Evolutionary conservation across 2,888 invertebrate genomes (phyloP).

Genomic region (Achlya flavicornis): DNA sequence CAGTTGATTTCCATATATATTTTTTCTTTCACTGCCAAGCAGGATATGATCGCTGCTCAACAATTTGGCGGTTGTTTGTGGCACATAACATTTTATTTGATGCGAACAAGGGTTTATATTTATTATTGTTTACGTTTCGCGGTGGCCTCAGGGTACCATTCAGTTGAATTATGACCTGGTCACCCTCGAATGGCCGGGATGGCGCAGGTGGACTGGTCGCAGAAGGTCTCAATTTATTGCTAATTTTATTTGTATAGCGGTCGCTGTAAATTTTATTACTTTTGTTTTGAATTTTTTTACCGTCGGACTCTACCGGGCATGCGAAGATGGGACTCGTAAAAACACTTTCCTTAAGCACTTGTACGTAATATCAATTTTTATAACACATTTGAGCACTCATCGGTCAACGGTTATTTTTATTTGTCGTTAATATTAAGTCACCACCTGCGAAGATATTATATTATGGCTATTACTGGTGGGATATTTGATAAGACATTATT

Average conservation of each 20-base stretch:
- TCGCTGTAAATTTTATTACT: conserved; percentile 54
- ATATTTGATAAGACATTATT: neutral
- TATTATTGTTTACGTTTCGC: conserved; percentile 64
- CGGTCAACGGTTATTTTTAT: neutral
- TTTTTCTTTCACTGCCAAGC: neutral
- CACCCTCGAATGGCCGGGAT: conserved; percentile 52
- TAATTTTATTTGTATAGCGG: conserved; percentile 69
- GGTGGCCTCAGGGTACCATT: conserved; percentile 72
- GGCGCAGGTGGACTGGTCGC: conserved; percentile 67
- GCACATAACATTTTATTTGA: conserved; percentile 62
- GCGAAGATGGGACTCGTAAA: conserved; percentile 6
- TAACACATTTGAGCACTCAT: neutral
- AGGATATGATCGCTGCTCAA: conserved; percentile 22
- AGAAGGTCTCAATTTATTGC: conserved; percentile 76
- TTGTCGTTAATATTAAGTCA: neutral
- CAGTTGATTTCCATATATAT: neutral
- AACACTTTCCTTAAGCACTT: conserved; percentile 6
- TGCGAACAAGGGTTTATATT: conserved; percentile 60
- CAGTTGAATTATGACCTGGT: conserved; percentile 73
- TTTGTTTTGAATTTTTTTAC: conserved; percentile 36
- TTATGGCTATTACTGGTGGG: neutral
- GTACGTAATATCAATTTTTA: neutral
- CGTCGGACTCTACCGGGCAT: conserved; percentile 25
- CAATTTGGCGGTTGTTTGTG: conserved; percentile 48
- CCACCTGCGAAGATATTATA: neutral